A percentile compares a stretch with the other conserved stretches of the same genome.
phyloP scores from a whole-genome alignment of 2,797 vertebrate genomes.

The Phrynocephalus guinanensis region DNA sequence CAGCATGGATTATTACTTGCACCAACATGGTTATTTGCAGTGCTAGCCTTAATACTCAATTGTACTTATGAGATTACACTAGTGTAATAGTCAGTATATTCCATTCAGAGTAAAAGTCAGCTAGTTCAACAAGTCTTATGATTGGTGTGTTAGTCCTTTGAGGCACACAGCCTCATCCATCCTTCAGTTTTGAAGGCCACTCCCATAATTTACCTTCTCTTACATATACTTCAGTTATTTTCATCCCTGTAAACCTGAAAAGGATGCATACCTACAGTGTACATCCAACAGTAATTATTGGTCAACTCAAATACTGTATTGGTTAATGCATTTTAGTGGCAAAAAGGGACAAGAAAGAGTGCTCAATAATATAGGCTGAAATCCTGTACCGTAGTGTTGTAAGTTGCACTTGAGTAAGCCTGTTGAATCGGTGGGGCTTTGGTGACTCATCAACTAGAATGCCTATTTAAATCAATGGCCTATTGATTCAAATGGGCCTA shows the following conservation, averaged over 20 bases:
- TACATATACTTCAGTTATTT: slow-evolving; percentile 1
- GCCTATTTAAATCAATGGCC: too few species aligned
- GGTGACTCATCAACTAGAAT: too few species aligned
- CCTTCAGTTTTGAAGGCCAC: neutral
- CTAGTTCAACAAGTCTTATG: slow-evolving; percentile 5
- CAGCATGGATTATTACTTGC: slow-evolving; percentile 11
- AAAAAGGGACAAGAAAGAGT: neutral
- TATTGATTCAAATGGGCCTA: too few species aligned
- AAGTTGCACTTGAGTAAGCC: too few species aligned
- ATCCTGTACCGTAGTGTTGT: too few species aligned
- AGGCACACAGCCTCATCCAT: neutral
- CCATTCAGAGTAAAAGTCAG: neutral
- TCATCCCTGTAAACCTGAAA: slow-evolving; percentile 2
- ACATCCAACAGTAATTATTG: neutral
- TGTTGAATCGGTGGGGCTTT: too few species aligned
- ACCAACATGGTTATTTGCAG: neutral
- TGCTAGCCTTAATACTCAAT: neutral
- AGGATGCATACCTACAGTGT: neutral
- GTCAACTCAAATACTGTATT: neutral
- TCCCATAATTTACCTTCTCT: neutral
- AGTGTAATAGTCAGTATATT: slow-evolving; percentile 6
- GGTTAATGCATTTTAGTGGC: neutral
- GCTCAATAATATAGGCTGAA: neutral
- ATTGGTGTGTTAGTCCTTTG: slow-evolving; percentile 7
- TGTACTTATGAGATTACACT: slow-evolving; percentile 12